Evolutionary conservation across 2,797 vertebrate species (phyloP).

Genomic region (Arnoldichthys spilopterus): DNA sequence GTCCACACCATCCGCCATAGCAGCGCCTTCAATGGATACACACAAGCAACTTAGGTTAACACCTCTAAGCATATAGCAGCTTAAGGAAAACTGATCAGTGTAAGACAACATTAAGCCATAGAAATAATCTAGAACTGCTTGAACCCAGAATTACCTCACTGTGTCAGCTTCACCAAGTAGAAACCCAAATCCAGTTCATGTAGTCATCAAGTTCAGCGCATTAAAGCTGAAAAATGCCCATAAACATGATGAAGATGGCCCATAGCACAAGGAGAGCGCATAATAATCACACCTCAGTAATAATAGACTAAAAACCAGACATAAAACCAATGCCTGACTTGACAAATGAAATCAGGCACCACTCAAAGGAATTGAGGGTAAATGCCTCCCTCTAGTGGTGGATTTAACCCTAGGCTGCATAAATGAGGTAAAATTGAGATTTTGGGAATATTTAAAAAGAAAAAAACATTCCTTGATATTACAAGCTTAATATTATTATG

Average conservation of each 20-base stretch:
- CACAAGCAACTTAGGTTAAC: background rate
- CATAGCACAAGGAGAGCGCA: background rate
- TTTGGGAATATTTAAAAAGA: no score
- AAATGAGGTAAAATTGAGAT: no score
- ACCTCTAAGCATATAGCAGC: background rate
- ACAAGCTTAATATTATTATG: no score
- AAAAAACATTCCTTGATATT: no score
- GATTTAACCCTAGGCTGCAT: background rate
- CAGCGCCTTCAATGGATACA: slow-evolving; percentile 58
- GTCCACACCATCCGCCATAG: slow-evolving; percentile 88
- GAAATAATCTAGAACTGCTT: background rate
- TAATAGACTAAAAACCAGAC: background rate
- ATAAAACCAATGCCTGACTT: background rate
- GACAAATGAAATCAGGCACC: background rate
- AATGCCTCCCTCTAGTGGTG: slow-evolving; percentile 47
- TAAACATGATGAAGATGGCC: background rate
- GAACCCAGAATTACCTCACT: slow-evolving; percentile 31
- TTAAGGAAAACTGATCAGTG: background rate
- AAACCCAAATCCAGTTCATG: slow-evolving; percentile 39
- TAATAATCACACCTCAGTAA: background rate
- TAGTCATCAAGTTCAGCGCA: slow-evolving; percentile 32
- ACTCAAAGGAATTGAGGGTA: background rate
- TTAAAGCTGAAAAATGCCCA: slow-evolving; percentile 7
- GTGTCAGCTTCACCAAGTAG: slow-evolving; percentile 42
- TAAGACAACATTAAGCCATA: background rate